Conservation (phyloP, 2,797 vertebrate species). For the Spinus olivaceus region DNA sequence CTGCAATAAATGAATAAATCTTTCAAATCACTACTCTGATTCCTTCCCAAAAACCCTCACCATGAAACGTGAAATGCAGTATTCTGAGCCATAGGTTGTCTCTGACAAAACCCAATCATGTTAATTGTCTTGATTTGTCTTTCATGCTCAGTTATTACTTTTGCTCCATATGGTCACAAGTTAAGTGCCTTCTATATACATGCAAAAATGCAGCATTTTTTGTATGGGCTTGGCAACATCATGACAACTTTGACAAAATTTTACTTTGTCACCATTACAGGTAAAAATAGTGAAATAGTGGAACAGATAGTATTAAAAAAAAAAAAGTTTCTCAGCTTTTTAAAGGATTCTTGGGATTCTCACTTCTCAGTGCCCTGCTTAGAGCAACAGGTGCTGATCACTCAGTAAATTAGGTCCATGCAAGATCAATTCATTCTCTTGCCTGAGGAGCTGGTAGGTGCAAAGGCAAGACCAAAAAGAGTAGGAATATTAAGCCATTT, state of each 20-base stretch:
- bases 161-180: constrained; percentile 42
- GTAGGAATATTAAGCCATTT: neutral
- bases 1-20: constrained; percentile 29
- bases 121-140: constrained; percentile 38
- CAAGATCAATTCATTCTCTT: neutral
- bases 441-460: neutral
- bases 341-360: neutral
- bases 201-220: constrained; percentile 6
- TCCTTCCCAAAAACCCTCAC: neutral
- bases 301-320: neutral
- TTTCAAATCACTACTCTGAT: neutral
- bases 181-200: neutral
- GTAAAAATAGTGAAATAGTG: neutral
- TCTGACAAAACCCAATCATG: constrained; percentile 18
- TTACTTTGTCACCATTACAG: neutral
- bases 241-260: neutral
- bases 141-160: constrained; percentile 54
- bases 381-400: neutral
- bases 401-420: neutral
- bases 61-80: constrained; percentile 7
- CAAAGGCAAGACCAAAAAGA: neutral
- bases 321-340: neutral
- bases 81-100: neutral
- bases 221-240: neutral
- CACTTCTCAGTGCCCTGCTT: neutral